Base-by-base conservation (phyloP, 2,797 vertebrate species). In the Protosalanx chinensis region DNA sequence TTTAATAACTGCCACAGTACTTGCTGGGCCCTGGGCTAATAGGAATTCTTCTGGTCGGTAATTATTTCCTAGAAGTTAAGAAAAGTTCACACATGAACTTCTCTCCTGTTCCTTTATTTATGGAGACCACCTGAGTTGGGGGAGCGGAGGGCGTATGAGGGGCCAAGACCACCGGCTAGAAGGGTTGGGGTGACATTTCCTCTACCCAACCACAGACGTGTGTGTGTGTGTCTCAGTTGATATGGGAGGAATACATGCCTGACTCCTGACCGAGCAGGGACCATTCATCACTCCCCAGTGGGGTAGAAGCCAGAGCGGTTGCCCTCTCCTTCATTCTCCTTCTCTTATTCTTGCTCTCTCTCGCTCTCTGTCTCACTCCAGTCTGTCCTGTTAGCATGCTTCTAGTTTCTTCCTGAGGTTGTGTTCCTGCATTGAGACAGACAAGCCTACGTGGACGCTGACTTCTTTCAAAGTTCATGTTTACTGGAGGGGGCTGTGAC, bases 181-280 rank as follows among this genome's bases (percentile, higher is more conserved):
- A 7, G 23, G 49, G 60, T 32, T 20, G 18, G 60, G 69, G 53
- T 74, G 72, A 82, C 70, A 76, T 76, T 81, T 81, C 71, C 68
- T 66, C 29, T 77, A 16, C 59, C 56, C 76, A 72, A 84, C 75
- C 81, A 78, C 82, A 82, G 73, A 75, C 79, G 81, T 80, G 70
- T 63, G 23, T 27, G 23, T 27, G 33, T 70, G 62, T 70, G 59
- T 53, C 64, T 53, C 41, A 75, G 65, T 71, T 53, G 59, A 57
- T 53, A 58, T 58, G 35, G 56, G 57, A 67, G 60, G 67, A 46
- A 16, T n/a, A 37, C 46, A 46, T 61, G 68, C 57, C 16, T 46
- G 15, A 8, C 35, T 67, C 35, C 18, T 5, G 30, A 16, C 71
- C 58, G 53, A 23, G 13, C 58, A 3, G 49, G 66, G 49, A 7